Conservation (phyloP, 2,888 invertebrate species). For the Holacanthella duospinosa region DNA sequence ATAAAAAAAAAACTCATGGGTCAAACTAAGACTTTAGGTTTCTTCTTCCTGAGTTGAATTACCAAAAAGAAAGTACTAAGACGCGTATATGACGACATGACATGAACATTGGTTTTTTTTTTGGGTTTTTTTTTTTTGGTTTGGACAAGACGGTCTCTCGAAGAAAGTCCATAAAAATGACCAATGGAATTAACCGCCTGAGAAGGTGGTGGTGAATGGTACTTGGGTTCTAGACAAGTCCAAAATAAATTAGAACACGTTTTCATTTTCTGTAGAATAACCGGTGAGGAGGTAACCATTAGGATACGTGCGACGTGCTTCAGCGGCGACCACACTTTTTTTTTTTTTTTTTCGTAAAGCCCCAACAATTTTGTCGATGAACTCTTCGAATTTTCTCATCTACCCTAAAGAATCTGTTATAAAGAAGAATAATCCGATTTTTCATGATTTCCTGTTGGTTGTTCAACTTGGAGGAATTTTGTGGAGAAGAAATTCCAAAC, state of each 20-base stretch:
- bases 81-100: not conserved
- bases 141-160: not conserved
- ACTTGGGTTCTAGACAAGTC: constrained; percentile 4
- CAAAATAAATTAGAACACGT: constrained; percentile 3
- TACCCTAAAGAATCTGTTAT: not conserved
- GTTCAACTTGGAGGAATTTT: too few species aligned
- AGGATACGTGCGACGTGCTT: not conserved
- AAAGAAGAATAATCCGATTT: not conserved
- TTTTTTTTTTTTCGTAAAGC: too few species aligned
- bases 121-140: too few species aligned
- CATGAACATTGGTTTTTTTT: constrained; percentile 1
- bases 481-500: too few species aligned
- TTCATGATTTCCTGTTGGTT: not conserved
- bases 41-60: constrained; percentile 5
- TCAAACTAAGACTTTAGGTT: not conserved
- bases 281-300: too few species aligned
- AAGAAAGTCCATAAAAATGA: not conserved
- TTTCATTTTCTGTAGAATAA: not conserved
- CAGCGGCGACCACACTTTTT: not conserved
- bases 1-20: not conserved
- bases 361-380: too few species aligned
- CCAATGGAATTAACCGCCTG: not conserved
- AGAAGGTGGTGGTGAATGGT: constrained; percentile 27
- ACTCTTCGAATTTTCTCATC: not conserved
- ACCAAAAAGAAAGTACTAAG: not conserved